Conservation (phyloP, 2,888 invertebrate genomes). For the Platycheirus albimanus region DNA sequence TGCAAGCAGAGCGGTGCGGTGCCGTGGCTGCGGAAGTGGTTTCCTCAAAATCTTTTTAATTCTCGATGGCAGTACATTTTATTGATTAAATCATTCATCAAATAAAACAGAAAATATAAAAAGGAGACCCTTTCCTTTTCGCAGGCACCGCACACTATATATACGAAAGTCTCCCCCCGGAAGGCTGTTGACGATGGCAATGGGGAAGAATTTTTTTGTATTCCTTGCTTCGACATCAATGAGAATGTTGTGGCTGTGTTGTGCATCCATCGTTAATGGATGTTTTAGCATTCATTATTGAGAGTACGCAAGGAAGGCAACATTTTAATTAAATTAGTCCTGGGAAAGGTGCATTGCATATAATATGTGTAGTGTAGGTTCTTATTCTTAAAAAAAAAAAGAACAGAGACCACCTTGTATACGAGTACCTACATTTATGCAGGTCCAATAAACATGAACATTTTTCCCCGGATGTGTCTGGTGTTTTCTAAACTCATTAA, state of each 20-base stretch:
- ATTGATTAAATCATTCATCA: slow-evolving; percentile 62
- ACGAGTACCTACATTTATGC: too few species aligned
- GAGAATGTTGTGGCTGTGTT: slow-evolving; percentile 45
- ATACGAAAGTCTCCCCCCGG: too few species aligned
- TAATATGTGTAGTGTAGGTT: too few species aligned
- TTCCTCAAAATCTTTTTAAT: slow-evolving; percentile 32
- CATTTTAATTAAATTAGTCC: slow-evolving; percentile 56
- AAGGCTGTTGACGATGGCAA: background rate
- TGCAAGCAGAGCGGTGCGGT: too few species aligned
- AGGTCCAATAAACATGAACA: too few species aligned
- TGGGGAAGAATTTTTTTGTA: slow-evolving; percentile 20
- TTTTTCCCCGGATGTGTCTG: too few species aligned
- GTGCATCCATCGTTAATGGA: slow-evolving; percentile 36
- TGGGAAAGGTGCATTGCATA: slow-evolving; percentile 1
- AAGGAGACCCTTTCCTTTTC: slow-evolving; percentile 6
- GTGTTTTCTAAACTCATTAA: too few species aligned
- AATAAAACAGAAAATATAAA: slow-evolving; percentile 42
- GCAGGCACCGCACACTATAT: slow-evolving; percentile 2
- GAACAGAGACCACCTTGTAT: too few species aligned
- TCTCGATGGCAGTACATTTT: slow-evolving; percentile 57
- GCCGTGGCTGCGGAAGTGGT: background rate
- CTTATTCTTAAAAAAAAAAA: too few species aligned
- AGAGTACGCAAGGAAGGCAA: slow-evolving; percentile 29
- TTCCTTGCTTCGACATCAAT: slow-evolving; percentile 31
- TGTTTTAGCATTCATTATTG: slow-evolving; percentile 45